A percentile compares a stretch with the other conserved stretches of the same genome.
Conservation (phyloP, 2,113 vertebrate species). For the Gymnorhina tibicen region DNA sequence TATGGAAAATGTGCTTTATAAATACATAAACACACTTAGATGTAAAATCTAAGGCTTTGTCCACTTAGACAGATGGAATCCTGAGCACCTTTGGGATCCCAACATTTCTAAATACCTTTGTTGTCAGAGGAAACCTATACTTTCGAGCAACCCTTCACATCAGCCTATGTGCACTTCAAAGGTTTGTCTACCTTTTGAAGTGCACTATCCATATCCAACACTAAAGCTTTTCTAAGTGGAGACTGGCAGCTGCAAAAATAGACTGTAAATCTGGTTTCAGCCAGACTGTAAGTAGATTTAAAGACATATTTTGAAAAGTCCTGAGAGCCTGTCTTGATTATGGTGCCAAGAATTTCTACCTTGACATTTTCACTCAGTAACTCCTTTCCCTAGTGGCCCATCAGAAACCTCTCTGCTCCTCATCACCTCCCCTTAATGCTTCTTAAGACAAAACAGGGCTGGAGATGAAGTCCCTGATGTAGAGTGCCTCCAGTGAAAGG, state of each 20-base stretch:
- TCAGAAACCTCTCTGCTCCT: conserved; percentile 48
- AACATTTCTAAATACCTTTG: neutral
- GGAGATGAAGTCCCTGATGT: conserved; percentile 12
- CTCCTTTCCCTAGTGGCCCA: conserved; percentile 18
- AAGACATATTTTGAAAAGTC: conserved; percentile 37
- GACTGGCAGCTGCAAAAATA: conserved; percentile 63
- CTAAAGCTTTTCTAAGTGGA: conserved; percentile 45
- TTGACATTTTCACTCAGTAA: conserved; percentile 52
- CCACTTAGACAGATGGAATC: neutral
- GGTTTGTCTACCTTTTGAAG: conserved; percentile 49
- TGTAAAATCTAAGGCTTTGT: neutral
- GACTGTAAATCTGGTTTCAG: conserved; percentile 60
- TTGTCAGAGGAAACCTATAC: neutral
- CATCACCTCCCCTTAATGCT: conserved; percentile 46
- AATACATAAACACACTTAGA: neutral
- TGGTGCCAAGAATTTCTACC: conserved; percentile 48
- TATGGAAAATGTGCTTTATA: neutral
- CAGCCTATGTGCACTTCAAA: conserved; percentile 24
- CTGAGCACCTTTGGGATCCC: neutral
- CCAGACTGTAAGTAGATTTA: conserved; percentile 58
- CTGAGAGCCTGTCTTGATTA: conserved; percentile 31
- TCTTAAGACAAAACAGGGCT: conserved; percentile 42
- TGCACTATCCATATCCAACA: neutral
- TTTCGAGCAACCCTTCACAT: neutral
- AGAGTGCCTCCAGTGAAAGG: neutral